phyloP scores from a whole-genome alignment of 2,113 vertebrate species.

The Onychostruthus taczanowskii region DNA sequence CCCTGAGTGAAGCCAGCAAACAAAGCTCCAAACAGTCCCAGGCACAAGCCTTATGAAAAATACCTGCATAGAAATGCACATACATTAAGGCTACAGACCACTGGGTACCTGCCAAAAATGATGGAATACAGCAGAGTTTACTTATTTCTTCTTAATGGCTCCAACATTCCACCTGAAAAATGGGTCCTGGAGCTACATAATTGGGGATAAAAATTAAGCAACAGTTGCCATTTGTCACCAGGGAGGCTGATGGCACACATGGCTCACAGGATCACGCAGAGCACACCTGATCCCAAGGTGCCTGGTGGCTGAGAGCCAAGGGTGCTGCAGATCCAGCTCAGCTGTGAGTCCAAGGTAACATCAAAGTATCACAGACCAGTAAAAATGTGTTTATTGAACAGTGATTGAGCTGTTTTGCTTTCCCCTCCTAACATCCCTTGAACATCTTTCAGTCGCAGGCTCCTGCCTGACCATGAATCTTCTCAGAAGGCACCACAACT shows the following conservation, averaged over 20 bases:
- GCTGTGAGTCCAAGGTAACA: fast-evolving
- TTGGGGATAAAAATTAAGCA: slow-evolving; percentile 80
- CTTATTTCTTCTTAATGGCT: slow-evolving; percentile 81
- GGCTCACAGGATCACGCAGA: slow-evolving; percentile 7
- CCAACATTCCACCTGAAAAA: slow-evolving; percentile 78
- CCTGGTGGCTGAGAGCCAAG: not conserved
- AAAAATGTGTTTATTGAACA: fast-evolving
- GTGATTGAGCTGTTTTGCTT: fast-evolving
- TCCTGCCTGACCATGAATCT: not conserved
- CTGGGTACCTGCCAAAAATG: slow-evolving; percentile 76
- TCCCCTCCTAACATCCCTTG: fast-evolving
- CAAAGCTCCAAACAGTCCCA: slow-evolving; percentile 1
- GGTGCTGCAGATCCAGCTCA: not conserved
- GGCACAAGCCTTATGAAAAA: slow-evolving; percentile 55
- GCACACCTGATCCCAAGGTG: not conserved
- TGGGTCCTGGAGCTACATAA: slow-evolving; percentile 75
- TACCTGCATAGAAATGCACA: slow-evolving; percentile 58
- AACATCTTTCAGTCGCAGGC: fast-evolving
- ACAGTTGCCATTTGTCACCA: slow-evolving; percentile 76
- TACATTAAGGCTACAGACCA: slow-evolving; percentile 67
- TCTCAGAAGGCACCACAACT: not conserved
- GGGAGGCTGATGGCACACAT: slow-evolving; percentile 54
- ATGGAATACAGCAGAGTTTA: slow-evolving; percentile 76
- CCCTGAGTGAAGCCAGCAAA: not conserved
- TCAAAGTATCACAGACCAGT: fast-evolving